Evolutionary conservation across 2,113 vertebrate species (phyloP), one percentile per base, ranked within the genome.

Genomic region (Psilopogon haemacephalus): DNA sequence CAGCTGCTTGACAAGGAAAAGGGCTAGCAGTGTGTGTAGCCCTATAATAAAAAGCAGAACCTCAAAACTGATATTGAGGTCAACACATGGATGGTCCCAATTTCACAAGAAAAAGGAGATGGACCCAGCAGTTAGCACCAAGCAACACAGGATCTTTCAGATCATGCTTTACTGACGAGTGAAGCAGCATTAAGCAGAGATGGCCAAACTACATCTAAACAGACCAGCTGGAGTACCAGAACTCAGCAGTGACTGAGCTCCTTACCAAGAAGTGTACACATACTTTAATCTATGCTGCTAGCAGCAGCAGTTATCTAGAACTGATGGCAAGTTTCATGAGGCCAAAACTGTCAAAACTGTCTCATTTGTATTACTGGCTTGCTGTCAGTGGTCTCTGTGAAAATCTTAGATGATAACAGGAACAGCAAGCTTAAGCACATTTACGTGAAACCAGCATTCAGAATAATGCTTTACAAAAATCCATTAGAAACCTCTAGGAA

Each of bases 201-300:
- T 26, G 30, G 35, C 20, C 40, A 35, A 77, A 44, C 14, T 15
- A 56, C 0, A 0, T 0, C 5, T 27, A 13, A 33, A 62, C 17
- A 63, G 32, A 76, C 24, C 40, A 88, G 5, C 30, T 27, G 37
- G 24, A 78, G 48, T 20, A 83, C 21, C 35, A 70, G 37, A 48
- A 71, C 46, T 77, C n/a, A 38, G 35, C 32, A 38, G 15, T 14
- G 28, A 48, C 59, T 56, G 26, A 52, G 37, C 30, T 40, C 37
- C 33, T 64, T 33, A 55, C 8, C 44, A 65, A 70, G 42, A 59
- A 42, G 9, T 0, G 1, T 19, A 74, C 1, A 0, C 2, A 15
- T 17, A 38, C 58, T 80, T 75, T 70, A n/a, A n/a, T n/a, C n/a
- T n/a, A 28, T 20, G 44, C 18, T 2, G 0, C 42, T 52, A 81